phyloP scores from a whole-genome alignment of 2,113 vertebrate genomes.

The Xenopus borealis region DNA sequence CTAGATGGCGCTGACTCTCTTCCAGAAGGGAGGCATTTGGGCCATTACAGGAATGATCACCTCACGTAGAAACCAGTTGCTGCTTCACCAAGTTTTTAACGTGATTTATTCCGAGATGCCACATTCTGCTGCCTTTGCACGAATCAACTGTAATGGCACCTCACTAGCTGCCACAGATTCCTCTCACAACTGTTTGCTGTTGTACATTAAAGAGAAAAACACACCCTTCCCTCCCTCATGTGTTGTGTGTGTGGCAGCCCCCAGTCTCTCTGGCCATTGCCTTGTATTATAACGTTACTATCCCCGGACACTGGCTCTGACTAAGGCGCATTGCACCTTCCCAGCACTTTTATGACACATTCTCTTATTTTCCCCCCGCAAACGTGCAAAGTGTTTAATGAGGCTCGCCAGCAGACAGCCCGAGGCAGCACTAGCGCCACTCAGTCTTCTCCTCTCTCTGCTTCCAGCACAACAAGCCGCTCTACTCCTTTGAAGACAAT shows the following conservation, averaged over 20 bases:
- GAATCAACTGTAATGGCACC: conserved; percentile 20
- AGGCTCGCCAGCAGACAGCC: conserved; percentile 77
- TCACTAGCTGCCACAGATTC: too few species aligned
- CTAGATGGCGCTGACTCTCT: conserved; percentile 60
- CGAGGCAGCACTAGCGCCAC: conserved; percentile 93
- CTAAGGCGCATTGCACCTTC: conserved; percentile 75
- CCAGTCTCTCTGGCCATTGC: conserved; percentile 38
- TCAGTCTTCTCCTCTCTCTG: conserved; percentile 77
- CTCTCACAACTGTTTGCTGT: too few species aligned
- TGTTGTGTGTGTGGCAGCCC: not conserved
- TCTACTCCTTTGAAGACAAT: conserved; percentile 98
- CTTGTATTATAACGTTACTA: conserved; percentile 36
- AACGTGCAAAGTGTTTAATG: conserved; percentile 83
- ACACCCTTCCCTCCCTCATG: conserved; percentile 15
- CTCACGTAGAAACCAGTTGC: conserved; percentile 18
- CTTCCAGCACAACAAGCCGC: conserved; percentile 93
- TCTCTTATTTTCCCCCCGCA: conserved; percentile 49
- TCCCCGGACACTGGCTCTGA: conserved; percentile 76
- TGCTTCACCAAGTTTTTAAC: conserved; percentile 24
- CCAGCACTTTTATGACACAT: conserved; percentile 76
- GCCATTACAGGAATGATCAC: not conserved
- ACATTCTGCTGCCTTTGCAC: conserved; percentile 26
- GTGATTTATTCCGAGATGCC: conserved; percentile 24
- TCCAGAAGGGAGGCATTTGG: conserved; percentile 14
- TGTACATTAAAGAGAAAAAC: too few species aligned